phyloP scores from a whole-genome alignment of 2,888 invertebrate genomes.

The Macroteleia sp. region DNA sequence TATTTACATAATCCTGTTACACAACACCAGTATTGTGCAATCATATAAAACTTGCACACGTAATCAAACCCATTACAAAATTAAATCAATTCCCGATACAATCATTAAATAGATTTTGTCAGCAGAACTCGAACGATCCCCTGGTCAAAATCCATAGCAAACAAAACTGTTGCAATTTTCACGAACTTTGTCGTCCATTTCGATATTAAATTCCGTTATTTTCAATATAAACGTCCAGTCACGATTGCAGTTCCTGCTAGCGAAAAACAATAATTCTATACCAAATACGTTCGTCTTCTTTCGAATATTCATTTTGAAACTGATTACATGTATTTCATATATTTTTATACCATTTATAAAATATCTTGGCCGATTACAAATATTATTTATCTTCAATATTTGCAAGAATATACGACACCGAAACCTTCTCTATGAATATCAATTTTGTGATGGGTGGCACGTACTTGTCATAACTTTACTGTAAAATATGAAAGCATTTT shows the following conservation, averaged over 20 bases:
- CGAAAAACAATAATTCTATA: slow-evolving; percentile 27
- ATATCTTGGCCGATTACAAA: background rate
- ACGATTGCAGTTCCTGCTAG: slow-evolving; percentile 17
- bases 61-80: too few species aligned
- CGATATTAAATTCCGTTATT: slow-evolving; percentile 51
- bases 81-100: too few species aligned
- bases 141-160: too few species aligned
- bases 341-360: background rate
- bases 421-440: background rate
- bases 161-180: slow-evolving; percentile 23
- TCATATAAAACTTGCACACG: too few species aligned
- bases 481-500: slow-evolving; percentile 23
- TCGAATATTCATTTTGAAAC: slow-evolving; percentile 1
- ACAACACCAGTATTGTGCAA: too few species aligned
- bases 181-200: slow-evolving; percentile 34
- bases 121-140: too few species aligned
- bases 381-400: background rate
- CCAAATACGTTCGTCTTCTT: background rate
- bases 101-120: too few species aligned
- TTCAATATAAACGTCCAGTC: slow-evolving; percentile 44
- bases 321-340: background rate
- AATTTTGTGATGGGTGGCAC: slow-evolving; percentile 30
- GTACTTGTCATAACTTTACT: slow-evolving; percentile 27
- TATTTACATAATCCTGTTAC: too few species aligned
- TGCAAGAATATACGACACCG: background rate